Evolutionary conservation across 2,888 invertebrate genomes (phyloP).

Genomic region (Epirrita christyi): DNA sequence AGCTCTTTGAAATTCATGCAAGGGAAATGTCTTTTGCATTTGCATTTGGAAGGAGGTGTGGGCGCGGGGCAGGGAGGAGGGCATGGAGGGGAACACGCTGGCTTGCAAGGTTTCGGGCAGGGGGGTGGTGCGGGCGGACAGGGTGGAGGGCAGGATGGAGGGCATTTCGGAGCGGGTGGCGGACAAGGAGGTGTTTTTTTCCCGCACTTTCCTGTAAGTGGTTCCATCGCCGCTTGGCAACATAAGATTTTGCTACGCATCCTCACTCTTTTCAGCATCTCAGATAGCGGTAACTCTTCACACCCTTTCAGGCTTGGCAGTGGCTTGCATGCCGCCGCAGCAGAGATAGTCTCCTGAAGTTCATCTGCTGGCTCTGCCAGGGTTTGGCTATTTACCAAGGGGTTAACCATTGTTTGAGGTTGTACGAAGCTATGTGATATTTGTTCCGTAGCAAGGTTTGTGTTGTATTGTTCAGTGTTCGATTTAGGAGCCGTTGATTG

Average conservation of each 20-base stretch:
- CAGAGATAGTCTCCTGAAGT: conserved; percentile 9
- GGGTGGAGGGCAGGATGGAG: conserved; percentile 29
- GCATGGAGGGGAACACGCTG: conserved; percentile 34
- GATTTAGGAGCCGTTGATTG: neutral
- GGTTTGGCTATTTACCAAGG: conserved; percentile 12
- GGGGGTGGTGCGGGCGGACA: conserved; percentile 33
- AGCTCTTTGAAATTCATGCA: conserved; percentile 37
- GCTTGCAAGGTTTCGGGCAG: conserved; percentile 35
- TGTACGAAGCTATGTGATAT: conserved; percentile 24
- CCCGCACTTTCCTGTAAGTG: conserved; percentile 41
- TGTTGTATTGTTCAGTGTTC: neutral
- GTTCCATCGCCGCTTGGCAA: conserved; percentile 36
- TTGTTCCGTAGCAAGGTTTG: conserved; percentile 14
- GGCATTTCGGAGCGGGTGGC: conserved; percentile 16
- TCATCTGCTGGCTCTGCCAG: conserved; percentile 3
- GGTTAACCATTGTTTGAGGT: conserved; percentile 23
- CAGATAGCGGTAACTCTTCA: conserved; percentile 49
- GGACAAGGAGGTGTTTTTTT: conserved; percentile 28
- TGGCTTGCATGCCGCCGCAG: conserved; percentile 20
- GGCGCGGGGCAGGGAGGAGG: conserved; percentile 30
- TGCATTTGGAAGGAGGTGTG: conserved; percentile 34
- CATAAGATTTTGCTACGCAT: conserved; percentile 48
- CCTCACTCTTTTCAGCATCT: conserved; percentile 57
- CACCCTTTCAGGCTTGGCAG: conserved; percentile 37
- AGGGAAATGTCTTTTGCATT: conserved; percentile 35